These are phyloP conservation scores for Okapia johnstoni DNA, from an alignment of 2,113 vertebrate genomes.

Conservation along the genomic window DNA sequence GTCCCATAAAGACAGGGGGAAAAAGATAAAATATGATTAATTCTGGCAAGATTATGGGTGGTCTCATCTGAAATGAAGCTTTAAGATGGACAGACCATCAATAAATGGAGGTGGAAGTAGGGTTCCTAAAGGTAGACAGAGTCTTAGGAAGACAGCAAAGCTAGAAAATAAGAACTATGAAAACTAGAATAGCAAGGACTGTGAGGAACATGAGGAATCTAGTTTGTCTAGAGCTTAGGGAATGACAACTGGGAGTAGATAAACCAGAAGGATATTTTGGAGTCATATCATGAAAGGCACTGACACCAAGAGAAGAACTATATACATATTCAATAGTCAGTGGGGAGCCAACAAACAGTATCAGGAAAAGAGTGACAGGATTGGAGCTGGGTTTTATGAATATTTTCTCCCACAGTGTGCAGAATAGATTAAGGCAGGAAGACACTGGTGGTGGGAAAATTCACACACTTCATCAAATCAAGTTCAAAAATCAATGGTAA, in stretches of 20 bases:
- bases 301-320: neutral
- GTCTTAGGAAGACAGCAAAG: neutral
- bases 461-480: neutral
- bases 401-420: neutral
- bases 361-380: neutral
- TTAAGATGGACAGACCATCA: neutral
- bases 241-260: neutral
- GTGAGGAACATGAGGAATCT: neutral
- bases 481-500: neutral
- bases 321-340: neutral
- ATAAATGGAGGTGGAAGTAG: neutral
- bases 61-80: neutral
- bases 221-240: neutral
- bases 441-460: neutral
- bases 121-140: neutral
- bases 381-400: neutral
- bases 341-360: neutral
- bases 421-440: neutral
- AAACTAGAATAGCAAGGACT: neutral
- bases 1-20: neutral
- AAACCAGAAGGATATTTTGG: neutral
- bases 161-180: neutral
- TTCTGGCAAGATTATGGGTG: neutral
- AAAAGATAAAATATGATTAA: neutral
- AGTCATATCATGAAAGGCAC: neutral